A percentile compares a stretch with the other conserved stretches of the same genome.
Evolutionary conservation across 2,888 invertebrate genomes (phyloP).

Genomic region (Oligia fasciuncula): DNA sequence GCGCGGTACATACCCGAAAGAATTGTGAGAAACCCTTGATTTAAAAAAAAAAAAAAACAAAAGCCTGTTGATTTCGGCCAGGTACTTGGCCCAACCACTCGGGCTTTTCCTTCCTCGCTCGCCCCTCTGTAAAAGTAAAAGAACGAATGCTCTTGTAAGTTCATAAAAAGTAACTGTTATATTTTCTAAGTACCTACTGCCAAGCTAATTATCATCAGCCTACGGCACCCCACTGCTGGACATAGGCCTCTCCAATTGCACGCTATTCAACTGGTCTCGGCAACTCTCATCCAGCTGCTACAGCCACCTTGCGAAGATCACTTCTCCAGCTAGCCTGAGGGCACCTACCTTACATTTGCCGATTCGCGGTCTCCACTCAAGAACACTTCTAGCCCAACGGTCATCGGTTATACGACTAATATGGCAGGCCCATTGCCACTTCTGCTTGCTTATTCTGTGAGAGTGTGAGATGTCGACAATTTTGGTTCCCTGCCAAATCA

Average conservation of each 20-base stretch:
- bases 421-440: background rate
- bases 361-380: background rate
- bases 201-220: background rate
- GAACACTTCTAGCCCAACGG: background rate
- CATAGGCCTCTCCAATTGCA: background rate
- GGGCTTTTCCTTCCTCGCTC: background rate
- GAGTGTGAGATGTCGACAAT: background rate
- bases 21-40: conserved; percentile 6
- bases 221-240: background rate
- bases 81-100: too few relatives aligned
- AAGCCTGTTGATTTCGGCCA: too few relatives aligned
- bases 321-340: background rate
- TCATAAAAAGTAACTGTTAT: background rate
- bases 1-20: background rate
- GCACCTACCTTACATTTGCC: background rate
- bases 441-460: background rate
- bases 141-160: background rate
- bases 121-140: background rate
- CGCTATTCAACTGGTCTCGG: background rate
- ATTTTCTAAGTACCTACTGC: background rate
- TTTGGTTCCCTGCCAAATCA: background rate
- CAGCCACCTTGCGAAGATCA: background rate
- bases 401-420: background rate
- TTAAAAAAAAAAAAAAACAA: too few relatives aligned
- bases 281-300: background rate